These are phyloP conservation scores for Pseudomyrmex gracilis DNA, from an alignment of 1,140 invertebrate species.

Conservation along the genomic window DNA sequence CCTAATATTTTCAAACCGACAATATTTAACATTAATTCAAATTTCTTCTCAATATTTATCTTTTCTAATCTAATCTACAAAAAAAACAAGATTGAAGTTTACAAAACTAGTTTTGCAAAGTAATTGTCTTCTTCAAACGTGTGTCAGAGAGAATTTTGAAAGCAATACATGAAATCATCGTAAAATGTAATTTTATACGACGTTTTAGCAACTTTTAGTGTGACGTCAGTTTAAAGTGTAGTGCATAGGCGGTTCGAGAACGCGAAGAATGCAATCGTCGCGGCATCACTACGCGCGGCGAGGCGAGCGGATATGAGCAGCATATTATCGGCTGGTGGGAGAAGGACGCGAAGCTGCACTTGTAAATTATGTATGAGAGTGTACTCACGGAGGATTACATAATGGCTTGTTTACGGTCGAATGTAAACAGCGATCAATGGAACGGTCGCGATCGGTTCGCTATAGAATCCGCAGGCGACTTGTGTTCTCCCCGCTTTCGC, in stretches of 20 bases:
- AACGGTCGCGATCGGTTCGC: constrained; percentile 59
- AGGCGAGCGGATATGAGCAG: constrained; percentile 42
- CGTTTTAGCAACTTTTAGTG: neutral
- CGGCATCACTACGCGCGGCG: constrained; percentile 26
- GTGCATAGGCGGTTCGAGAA: constrained; percentile 34
- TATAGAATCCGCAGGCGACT: constrained; percentile 31
- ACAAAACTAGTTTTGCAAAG: neutral
- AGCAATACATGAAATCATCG: neutral
- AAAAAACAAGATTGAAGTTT: neutral
- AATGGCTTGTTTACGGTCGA: constrained; percentile 80
- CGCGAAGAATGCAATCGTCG: constrained; percentile 44
- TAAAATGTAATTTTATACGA: neutral
- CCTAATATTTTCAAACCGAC: neutral
- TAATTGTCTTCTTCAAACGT: too few relatives aligned
- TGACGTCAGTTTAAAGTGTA: constrained; percentile 47
- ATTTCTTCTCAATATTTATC: too few relatives aligned
- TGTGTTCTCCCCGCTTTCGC: constrained; percentile 4
- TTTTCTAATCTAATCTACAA: neutral
- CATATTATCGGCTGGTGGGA: constrained; percentile 33
- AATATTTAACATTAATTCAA: neutral
- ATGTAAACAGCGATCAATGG: constrained; percentile 80
- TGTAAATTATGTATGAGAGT: constrained; percentile 79
- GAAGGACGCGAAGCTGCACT: constrained; percentile 64
- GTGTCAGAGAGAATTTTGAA: neutral
- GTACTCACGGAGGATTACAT: constrained; percentile 76